A percentile compares a stretch with the other conserved stretches of the same genome.
Evolutionary conservation across 2,113 vertebrate genomes (phyloP).

Genomic region (Nymphicus hollandicus): DNA sequence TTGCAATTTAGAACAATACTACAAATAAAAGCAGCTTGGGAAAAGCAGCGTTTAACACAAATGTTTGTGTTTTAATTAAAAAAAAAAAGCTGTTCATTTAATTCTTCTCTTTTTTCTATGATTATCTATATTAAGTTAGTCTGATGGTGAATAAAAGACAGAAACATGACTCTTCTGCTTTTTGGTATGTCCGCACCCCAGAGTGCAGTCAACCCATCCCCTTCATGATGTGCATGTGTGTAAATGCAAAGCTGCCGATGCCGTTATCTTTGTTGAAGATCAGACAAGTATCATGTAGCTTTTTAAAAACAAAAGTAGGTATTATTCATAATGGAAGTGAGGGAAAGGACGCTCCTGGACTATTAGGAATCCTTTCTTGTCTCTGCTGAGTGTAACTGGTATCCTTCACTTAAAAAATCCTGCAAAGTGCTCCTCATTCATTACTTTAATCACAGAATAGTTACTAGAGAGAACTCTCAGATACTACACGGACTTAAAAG

Average conservation of each 20-base stretch:
- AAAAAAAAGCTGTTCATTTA: neutral
- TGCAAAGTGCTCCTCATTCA: neutral
- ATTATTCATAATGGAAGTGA: neutral
- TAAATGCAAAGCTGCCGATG: neutral
- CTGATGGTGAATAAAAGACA: neutral
- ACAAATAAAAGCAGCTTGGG: conserved; percentile 4
- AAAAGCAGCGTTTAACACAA: conserved; percentile 3
- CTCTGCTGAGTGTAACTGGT: neutral
- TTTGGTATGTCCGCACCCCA: neutral
- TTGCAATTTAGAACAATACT: conserved; percentile 54
- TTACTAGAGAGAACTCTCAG: neutral
- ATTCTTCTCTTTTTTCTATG: neutral
- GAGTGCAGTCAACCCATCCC: neutral
- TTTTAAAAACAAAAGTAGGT: neutral
- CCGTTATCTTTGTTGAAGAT: neutral
- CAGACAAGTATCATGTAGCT: neutral
- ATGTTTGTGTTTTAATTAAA: neutral
- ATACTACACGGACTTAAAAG: neutral
- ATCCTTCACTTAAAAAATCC: neutral
- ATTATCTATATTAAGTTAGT: conserved; percentile 13
- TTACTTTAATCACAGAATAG: neutral
- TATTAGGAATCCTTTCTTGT: neutral
- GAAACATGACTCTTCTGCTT: neutral
- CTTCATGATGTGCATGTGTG: neutral
- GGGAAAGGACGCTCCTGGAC: neutral